Base-by-base conservation (phyloP, 2,797 vertebrate genomes). In the Anguilla obscura region DNA sequence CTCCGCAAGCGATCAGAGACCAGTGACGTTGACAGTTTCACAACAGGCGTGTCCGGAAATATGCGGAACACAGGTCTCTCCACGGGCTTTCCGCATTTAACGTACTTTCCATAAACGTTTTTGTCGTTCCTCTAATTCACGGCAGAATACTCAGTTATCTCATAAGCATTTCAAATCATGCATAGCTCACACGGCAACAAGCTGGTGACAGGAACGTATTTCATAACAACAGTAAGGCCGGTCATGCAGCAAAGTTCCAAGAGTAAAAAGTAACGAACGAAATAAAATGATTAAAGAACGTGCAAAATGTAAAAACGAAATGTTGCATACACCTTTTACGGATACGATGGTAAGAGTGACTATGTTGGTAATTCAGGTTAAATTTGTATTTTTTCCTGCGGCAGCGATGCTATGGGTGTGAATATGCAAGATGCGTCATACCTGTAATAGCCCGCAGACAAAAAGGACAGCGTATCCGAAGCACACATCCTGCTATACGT, bases 21-120 rank as follows among this genome's bases (percentile, higher is more conserved):
- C 21, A 48, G 40, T 21, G 36, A 80, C 36, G 76, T 24, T 50
- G 5, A 0, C 36, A 6, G 33, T 8, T 30, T 16, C 1, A 21
- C 21, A 0, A 24, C 18, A 1, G 36, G 36, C 16, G 21, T 18
- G 40, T n/a, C 36, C 24, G 12, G 4, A 21, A 4, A 52, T n/a
- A 50, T 54, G 50, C 33, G 69, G 83, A 45, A 82, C 16, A 82
- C 50, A 40, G 83, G 1, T 33, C 33, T 30, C 30, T 30, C 12
- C 33, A 4, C 27, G 45, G 79, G 48, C 50, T 58, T 86, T 91
- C 92, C 92, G 86, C 85, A 86, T 92, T 93, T 33, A 45, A 36
- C 10, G 50, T 91, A 90, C 74, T 90, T 90, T 88, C 24, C 89
- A 27, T 82, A n/a, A 76, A 30, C 56, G 40, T 85, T 52, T 52